Conservation (phyloP, 2,888 invertebrate genomes). For the Leucoma salicis region DNA sequence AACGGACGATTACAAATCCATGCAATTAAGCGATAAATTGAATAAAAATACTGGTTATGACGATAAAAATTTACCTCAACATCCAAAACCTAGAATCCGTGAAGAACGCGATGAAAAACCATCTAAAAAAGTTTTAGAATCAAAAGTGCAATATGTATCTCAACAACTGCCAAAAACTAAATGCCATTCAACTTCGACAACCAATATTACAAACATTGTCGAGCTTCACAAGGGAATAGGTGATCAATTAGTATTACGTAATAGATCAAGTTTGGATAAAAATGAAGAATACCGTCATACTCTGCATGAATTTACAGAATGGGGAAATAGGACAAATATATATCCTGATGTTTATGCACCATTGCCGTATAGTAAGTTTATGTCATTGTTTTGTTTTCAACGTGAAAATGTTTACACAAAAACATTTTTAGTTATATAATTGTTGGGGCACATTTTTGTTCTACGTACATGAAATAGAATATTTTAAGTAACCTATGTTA, state of each 20-base stretch:
- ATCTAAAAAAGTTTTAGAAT: conserved; percentile 6
- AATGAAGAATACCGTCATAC: conserved; percentile 61
- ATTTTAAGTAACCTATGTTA: too few species aligned
- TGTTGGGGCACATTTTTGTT: too few species aligned
- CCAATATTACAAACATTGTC: conserved; percentile 30
- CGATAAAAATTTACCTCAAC: conserved; percentile 7
- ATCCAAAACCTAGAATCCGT: conserved; percentile 8
- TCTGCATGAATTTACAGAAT: conserved; percentile 62
- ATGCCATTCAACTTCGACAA: conserved; percentile 31
- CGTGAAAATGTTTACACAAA: too few species aligned
- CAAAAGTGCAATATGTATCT: conserved; percentile 10
- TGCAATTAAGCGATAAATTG: conserved; percentile 43
- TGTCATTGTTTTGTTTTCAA: too few species aligned
- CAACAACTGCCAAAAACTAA: conserved; percentile 9
- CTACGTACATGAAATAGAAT: too few species aligned
- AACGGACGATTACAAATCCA: conserved; percentile 69
- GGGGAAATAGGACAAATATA: conserved; percentile 76
- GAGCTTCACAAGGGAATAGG: background rate
- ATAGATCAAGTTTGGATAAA: conserved; percentile 40
- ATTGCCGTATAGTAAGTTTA: conserved; percentile 88
- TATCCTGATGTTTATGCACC: conserved; percentile 89
- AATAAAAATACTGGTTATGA: background rate
- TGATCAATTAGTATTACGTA: conserved; percentile 41
- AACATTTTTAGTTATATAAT: too few species aligned
- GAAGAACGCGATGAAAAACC: conserved; percentile 1